Base-by-base conservation (phyloP, 2,113 vertebrate species). In the Hydropotes inermis region DNA sequence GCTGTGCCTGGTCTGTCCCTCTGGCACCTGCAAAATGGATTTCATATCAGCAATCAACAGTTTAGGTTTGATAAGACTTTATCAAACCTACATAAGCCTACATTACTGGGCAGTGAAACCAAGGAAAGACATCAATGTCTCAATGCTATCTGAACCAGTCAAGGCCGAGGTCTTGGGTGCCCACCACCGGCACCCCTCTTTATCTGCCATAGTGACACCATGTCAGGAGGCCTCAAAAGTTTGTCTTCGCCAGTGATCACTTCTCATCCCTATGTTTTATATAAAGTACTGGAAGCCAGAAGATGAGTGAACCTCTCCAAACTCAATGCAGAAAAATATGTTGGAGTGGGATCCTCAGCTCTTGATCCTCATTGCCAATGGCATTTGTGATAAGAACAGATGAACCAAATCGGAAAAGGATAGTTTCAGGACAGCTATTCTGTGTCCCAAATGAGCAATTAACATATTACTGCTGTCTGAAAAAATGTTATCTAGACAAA, bases 401-500 rank as follows among this genome's bases (percentile, higher is more conserved):
- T 12, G 54, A 83, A 55, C 9, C 50, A 89, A 89, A 88, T 92
- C 45, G 78, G 93, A 52, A 25, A 84, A 85, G 74, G 61, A 97
- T 17, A 14, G 82, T 84, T 97, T 95, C 33, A 58, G 54, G 76
- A 57, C 52, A 94, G 85, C 87, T 76, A 96, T 93, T 97, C 92
- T 36, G 83, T 82, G 45, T 33, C 87, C 74, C 95, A 96, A 87
- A 45, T 60, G 84, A 92, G 89, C 90, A 98, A 95, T 98, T 97
- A 97, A 97, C 95, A 27, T 98, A 96, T 96, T 94, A 97, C 88
- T 88, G 94, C 23, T 91, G 11, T 96, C 28, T 92, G 95, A 95
- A 98, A 98, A 98, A 97, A 98, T 86, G 98, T 95, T 87, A 97
- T 96, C 64, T 96, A 97, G 98, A 93, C 87, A 98, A 98, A 98